Evolutionary conservation across 2,888 invertebrate species (phyloP), one percentile per base, ranked within the genome.

Genomic region (Dascillus cervinus): DNA sequence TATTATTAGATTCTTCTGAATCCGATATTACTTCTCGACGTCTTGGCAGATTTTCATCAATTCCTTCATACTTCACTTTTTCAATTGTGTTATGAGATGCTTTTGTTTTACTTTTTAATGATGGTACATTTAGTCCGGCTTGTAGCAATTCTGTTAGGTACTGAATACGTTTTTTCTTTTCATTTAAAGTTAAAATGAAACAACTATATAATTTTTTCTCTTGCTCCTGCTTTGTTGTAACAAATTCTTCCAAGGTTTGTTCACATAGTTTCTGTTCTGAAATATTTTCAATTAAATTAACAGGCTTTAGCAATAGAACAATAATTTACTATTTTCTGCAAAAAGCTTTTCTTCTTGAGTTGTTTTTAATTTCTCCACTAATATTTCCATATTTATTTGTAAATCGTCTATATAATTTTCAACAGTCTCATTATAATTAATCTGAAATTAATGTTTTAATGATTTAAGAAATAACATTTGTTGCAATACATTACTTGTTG

Each of bases 151-250:
- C 57, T 31, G 49, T 56, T 22, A 61, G 44, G 42, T 58, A 56
- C 32, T 56, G 56, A 36, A 62, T 62, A 22, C 53, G 44, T 12
- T 43, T 48, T 38, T 62, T 62, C 32, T 64, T 64, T 39, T 60
- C 61, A 44, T 62, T 62, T 40, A 64, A 39, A 15, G 58, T 23
- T 27, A 52, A 38, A 13, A 56, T 33, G 47, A 62, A 62, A 14
- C 49, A 53, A 26, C 52, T 55, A 9, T 52, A 55, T 32, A 60
- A 45, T 34, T 52, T 44, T 27, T 50, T 32, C 28, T 61, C 60
- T 12, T 34, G 31, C 29, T 43, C 38, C 13, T 32, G 26, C 34
- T 46, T 46, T 11, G 34, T 19, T 14, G 39, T 37, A 1, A 34
- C 30, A 29, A 43, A 45, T 11, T 47, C 40, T 12, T 36, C 26